Base-by-base conservation (phyloP, 2,113 vertebrate species). In the Catharus minimus region DNA sequence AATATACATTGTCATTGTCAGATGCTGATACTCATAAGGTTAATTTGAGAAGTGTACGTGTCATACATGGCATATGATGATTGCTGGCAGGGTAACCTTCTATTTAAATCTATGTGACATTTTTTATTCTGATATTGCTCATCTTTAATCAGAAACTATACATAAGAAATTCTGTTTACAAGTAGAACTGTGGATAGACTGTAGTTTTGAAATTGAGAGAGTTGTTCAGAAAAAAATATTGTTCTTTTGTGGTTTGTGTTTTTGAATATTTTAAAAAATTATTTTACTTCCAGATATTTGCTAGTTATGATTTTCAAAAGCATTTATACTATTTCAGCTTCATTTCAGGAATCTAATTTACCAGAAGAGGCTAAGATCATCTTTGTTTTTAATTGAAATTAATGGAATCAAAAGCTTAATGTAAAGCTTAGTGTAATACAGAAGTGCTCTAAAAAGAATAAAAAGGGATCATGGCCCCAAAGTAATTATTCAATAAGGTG, bases 41-140 rank as follows among this genome's bases (percentile, higher is more conserved):
- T 60, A 60, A 46, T 67, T 22, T 55, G 61, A 53, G 32, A 17
- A 26, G 39, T 65, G 13, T 57, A 41, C 0, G 0, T 56, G 60
- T 36, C 19, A 44, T 36, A 10, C 26, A 61, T 41, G 24, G 38
- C 38, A 16, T 49, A 27, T 21, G 3, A 41, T 19, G 46, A 58
- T 27, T 61, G 18, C 28, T 71, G 61, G 33, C 19, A 66, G 24
- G 23, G 9, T 43, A 86, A 28, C 1, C 6, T 53, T 32, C 19
- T 44, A 1, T 47, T 26, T 47, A 41, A 75, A 64, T 56, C 55
- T 26, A 32, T 36, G 28, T n/a, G 5, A 18, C 13, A 4, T 58
- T 79, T n/a, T 86, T 67, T 55, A 38, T 38, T 38, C 38, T 38
- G 38, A 38, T 38, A 38, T 38, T 38, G 38, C 38, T 38, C 38